Conservation (phyloP, 1,140 invertebrate genomes). For the Anadara kagoshimensis region DNA sequence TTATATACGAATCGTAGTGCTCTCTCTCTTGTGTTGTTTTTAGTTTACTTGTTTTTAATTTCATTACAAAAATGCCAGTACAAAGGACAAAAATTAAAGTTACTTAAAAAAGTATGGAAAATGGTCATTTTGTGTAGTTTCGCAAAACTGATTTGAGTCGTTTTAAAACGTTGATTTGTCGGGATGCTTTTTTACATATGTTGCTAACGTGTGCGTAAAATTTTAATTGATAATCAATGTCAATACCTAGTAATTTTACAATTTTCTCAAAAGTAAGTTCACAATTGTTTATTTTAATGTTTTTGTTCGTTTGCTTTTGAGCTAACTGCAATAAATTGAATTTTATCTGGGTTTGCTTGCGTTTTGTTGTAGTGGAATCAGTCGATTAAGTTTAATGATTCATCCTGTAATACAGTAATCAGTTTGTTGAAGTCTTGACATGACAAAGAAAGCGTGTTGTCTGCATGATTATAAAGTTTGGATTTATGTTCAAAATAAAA, state of each 20-base stretch:
- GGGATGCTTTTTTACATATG: slow-evolving; percentile 16
- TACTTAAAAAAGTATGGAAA: slow-evolving; percentile 21
- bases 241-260: slow-evolving; percentile 18
- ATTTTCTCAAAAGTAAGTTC: slow-evolving; percentile 10
- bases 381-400: slow-evolving; percentile 3
- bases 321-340: not conserved
- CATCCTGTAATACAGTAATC: not conserved
- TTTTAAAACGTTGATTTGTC: slow-evolving; percentile 17
- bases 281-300: slow-evolving; percentile 1
- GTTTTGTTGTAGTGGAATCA: not conserved
- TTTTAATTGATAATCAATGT: slow-evolving; percentile 1
- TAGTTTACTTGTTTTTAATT: not conserved
- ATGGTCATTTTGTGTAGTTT: slow-evolving; percentile 8
- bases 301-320: not conserved
- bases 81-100: slow-evolving; percentile 24
- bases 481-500: slow-evolving; percentile 18
- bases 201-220: slow-evolving; percentile 19
- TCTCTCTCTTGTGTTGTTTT: not conserved
- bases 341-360: slow-evolving; percentile 11
- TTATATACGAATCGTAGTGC: slow-evolving; percentile 8
- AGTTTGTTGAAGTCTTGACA: not conserved
- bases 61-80: slow-evolving; percentile 9
- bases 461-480: slow-evolving; percentile 25
- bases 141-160: not conserved
- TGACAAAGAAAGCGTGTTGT: slow-evolving; percentile 13